Conservation (phyloP, 2,888 invertebrate species). For the Cyclophora punctaria region DNA sequence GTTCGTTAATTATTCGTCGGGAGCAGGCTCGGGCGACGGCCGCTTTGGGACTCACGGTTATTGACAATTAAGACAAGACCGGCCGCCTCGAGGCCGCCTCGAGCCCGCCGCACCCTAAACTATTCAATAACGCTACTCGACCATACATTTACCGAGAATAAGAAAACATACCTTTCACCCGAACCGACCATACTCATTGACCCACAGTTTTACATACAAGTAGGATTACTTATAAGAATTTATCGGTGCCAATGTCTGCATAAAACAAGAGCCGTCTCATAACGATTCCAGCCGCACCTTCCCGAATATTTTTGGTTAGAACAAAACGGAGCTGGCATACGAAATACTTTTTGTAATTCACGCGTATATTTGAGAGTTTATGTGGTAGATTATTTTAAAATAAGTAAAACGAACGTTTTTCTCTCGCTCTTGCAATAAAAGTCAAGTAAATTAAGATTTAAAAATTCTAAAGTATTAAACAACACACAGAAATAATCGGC, state of each 20-base stretch:
- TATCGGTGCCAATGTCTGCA: constrained; percentile 15
- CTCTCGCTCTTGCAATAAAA: no score
- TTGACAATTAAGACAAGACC: constrained; percentile 71
- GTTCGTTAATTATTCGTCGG: constrained; percentile 73
- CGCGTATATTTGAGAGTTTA: no score
- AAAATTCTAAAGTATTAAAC: no score
- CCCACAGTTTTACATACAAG: constrained; percentile 18
- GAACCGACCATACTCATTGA: constrained; percentile 24
- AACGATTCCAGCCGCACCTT: constrained; percentile 11
- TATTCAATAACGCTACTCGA: constrained; percentile 43
- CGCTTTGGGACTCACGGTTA: constrained; percentile 61
- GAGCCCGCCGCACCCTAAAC: constrained; percentile 43
- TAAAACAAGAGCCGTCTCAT: constrained; percentile 11
- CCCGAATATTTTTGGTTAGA: constrained; percentile 7
- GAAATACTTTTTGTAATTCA: neutral
- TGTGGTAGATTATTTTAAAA: no score
- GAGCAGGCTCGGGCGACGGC: constrained; percentile 41
- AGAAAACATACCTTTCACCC: constrained; percentile 21
- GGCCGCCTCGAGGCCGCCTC: constrained; percentile 55
- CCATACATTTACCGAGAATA: constrained; percentile 31
- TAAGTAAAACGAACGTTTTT: no score
- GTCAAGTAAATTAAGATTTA: no score
- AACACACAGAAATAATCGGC: no score
- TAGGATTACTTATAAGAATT: constrained; percentile 12
- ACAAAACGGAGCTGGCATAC: neutral